phyloP scores from a whole-genome alignment of 2,888 invertebrate species.

The Drosophila subsilvestris region DNA sequence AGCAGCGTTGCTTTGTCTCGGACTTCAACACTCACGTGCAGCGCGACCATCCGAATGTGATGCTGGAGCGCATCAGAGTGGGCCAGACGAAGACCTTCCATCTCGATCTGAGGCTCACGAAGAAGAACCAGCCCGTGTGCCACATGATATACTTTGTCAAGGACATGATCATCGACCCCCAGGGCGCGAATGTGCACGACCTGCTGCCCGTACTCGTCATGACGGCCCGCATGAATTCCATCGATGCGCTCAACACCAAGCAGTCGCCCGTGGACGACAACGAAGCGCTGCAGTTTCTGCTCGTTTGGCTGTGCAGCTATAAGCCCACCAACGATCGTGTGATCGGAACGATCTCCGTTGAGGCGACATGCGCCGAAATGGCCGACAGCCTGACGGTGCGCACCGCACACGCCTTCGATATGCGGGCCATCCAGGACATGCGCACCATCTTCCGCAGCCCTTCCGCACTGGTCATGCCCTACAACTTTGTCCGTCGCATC shows the following conservation, averaged over 20 bases:
- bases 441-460: conserved; percentile 65
- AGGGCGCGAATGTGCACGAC: conserved; percentile 64
- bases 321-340: conserved; percentile 62
- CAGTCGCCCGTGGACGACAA: not conserved
- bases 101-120: conserved; percentile 67
- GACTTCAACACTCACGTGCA: conserved; percentile 79
- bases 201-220: conserved; percentile 79
- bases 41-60: conserved; percentile 71
- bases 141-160: conserved; percentile 75
- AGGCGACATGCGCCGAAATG: conserved; percentile 61
- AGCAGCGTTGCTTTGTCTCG: conserved; percentile 72
- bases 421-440: conserved; percentile 62
- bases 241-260: conserved; percentile 35
- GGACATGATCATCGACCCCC: conserved; percentile 71
- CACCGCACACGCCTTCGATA: conserved; percentile 74
- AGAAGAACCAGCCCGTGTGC: conserved; percentile 66
- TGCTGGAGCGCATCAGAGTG: conserved; percentile 74
- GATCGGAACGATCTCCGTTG: conserved; percentile 71
- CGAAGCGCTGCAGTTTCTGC: conserved; percentile 49
- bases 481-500: conserved; percentile 58
- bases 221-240: conserved; percentile 67
- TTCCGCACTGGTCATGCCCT: conserved; percentile 65
- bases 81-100: conserved; percentile 76
- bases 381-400: conserved; percentile 69
- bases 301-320: conserved; percentile 81